A percentile compares a stretch with the other conserved stretches of the same genome.
These are phyloP conservation scores for Crotalus horridus DNA, from an alignment of 2,113 vertebrate species.

Conservation along the genomic window DNA sequence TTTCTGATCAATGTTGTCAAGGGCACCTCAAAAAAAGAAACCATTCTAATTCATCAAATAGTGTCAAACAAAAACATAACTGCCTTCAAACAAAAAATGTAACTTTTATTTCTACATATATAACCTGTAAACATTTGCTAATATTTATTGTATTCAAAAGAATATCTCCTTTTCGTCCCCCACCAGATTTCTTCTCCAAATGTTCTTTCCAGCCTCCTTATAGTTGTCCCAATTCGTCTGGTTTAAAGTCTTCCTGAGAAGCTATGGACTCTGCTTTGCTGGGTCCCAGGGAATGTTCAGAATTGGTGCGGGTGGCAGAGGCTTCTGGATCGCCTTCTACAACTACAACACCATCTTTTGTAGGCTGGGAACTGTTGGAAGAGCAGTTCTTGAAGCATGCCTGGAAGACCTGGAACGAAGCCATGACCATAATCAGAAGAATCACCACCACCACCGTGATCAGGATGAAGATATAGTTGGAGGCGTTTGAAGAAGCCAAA, in stretches of 20 bases:
- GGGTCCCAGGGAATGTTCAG: slow-evolving; percentile 17
- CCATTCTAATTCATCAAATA: background rate
- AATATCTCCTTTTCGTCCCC: background rate
- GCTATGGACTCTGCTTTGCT: background rate
- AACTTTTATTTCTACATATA: background rate
- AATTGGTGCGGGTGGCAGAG: background rate
- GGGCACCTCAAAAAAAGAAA: background rate
- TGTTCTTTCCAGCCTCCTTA: background rate
- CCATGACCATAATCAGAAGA: slow-evolving; percentile 66
- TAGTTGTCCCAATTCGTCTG: background rate
- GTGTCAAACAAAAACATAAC: background rate
- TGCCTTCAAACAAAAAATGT: background rate
- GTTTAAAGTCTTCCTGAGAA: background rate
- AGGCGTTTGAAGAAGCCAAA: background rate
- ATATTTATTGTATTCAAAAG: background rate
- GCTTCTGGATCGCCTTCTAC: slow-evolving; percentile 24
- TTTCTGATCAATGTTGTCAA: slow-evolving; percentile 23
- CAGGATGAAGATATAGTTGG: slow-evolving; percentile 65
- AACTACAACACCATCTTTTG: slow-evolving; percentile 29
- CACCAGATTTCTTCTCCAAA: background rate
- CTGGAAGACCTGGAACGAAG: slow-evolving; percentile 66
- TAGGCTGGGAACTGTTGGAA: slow-evolving; percentile 29
- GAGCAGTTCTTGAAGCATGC: slow-evolving; percentile 68
- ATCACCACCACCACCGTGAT: slow-evolving; percentile 65
- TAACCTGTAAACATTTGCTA: background rate